Evolutionary conservation across 2,113 vertebrate species (phyloP).

Genomic region (Hydrochoerus hydrochaeris): DNA sequence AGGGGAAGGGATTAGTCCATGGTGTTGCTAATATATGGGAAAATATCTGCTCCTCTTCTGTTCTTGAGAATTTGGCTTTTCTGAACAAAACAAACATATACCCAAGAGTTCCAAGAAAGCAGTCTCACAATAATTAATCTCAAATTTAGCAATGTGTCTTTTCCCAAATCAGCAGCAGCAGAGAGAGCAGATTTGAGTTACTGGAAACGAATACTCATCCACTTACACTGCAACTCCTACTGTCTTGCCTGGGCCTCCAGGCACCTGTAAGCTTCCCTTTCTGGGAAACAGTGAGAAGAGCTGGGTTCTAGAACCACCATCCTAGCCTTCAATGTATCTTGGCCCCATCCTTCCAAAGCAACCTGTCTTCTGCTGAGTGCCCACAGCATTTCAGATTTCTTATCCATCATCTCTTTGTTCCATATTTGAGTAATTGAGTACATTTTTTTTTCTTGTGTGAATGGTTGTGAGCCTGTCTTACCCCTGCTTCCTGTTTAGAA

Average conservation of each 20-base stretch:
- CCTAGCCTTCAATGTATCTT: neutral
- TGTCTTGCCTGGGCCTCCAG: neutral
- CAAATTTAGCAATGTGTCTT: neutral
- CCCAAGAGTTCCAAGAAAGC: neutral
- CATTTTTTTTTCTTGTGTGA: neutral
- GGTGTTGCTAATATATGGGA: constrained; percentile 8
- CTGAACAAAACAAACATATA: neutral
- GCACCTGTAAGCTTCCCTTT: neutral
- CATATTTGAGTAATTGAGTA: neutral
- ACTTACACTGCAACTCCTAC: neutral
- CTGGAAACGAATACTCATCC: neutral
- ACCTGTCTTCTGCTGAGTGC: neutral
- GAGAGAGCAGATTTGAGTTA: neutral
- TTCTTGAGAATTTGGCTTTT: constrained; percentile 36
- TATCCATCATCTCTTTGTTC: neutral
- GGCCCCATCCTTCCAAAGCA: neutral
- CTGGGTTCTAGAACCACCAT: neutral
- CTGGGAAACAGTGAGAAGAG: neutral
- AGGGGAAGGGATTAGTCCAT: constrained; percentile 31
- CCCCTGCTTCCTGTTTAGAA: neutral
- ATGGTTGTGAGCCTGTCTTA: neutral
- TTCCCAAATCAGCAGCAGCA: neutral
- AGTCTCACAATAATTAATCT: neutral
- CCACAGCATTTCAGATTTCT: neutral
- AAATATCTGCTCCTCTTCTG: constrained; percentile 4